Base-by-base conservation (phyloP, 1,140 invertebrate species). In the Drosophila elegans region DNA sequence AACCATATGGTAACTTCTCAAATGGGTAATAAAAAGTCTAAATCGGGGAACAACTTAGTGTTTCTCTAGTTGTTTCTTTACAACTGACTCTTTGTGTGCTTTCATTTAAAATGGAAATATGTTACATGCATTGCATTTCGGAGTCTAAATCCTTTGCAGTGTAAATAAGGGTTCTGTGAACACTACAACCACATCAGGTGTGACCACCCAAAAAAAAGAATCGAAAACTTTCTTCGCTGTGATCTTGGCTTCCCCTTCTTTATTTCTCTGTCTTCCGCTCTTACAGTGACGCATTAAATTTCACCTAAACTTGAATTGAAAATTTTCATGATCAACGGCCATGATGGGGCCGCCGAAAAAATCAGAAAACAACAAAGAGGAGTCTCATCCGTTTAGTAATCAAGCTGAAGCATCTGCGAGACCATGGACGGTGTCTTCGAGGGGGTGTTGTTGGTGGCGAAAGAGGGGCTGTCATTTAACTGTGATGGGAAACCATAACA, bases 251-350 rank as follows among this genome's bases (percentile, higher is more conserved):
- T 51, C 3, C 11, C 16, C 46, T n/a, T 36, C 34, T 42, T n/a
- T 27, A 7, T 39, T n/a, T 4, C 4, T 41, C 21, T 16, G 13
- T 62, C 32, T 53, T 11, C 36, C 27, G 36, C 48, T 57, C 36
- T 44, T 41, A 21, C 39, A 36, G 60, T 75, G 84, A 63, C 77
- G 80, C 80, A 69, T 88, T 51, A 80, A 88, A 88, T 90, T 90
- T 90, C 86, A 80, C 86, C 86, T 90, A 90, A 90, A 90, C 86
- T 90, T 90, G 86, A 90, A 90, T 90, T 86, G 59, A 90, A 85
- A 81, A 82, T 86, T 90, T 90, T 90, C 85, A 90, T 90, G 86
- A 90, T 90, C 85, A 90, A 90, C 80, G 75, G 54, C 73, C 83
- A 78, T 73, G 71, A 72, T 78, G 74, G 52, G 67, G 78, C 51